Evolutionary conservation across 1,140 invertebrate species (phyloP).

Genomic region (Hylyphantes graminicola): DNA sequence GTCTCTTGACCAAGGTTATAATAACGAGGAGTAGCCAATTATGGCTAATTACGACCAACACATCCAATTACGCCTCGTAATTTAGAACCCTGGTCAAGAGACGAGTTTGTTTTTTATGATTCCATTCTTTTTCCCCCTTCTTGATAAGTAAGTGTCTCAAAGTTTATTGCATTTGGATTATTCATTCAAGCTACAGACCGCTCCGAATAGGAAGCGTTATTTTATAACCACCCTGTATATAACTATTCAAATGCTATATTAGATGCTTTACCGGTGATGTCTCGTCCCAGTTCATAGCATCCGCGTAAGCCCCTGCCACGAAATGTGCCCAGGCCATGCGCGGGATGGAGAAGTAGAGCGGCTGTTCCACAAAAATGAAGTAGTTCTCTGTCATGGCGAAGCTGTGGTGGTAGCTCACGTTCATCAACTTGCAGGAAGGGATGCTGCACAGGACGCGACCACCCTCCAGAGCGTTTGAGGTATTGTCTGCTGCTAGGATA

Average conservation of each 20-base stretch:
- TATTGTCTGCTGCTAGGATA: background rate
- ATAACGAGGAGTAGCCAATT: too few species aligned
- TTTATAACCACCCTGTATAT: too few species aligned
- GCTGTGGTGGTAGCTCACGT: slow-evolving; percentile 89
- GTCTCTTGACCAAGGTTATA: too few species aligned
- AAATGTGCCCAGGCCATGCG: slow-evolving; percentile 67
- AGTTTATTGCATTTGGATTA: too few species aligned
- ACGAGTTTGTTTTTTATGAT: too few species aligned
- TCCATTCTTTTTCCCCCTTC: too few species aligned
- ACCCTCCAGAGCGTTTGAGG: slow-evolving; percentile 9
- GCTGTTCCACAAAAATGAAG: slow-evolving; percentile 84
- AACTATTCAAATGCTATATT: background rate
- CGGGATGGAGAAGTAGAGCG: slow-evolving; percentile 9
- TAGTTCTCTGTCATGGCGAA: slow-evolving; percentile 88
- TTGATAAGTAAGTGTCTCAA: too few species aligned
- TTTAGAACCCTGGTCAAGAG: too few species aligned
- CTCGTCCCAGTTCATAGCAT: slow-evolving; percentile 56
- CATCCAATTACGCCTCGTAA: too few species aligned
- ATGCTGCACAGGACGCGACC: slow-evolving; percentile 74
- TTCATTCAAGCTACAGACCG: too few species aligned
- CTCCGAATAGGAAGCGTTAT: too few species aligned
- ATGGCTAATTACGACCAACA: too few species aligned
- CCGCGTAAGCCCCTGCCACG: slow-evolving; percentile 41
- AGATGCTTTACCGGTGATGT: background rate
- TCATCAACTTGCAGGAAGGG: slow-evolving; percentile 78